phyloP scores from a whole-genome alignment of 2,113 vertebrate species.

The Oncorhynchus keta region DNA sequence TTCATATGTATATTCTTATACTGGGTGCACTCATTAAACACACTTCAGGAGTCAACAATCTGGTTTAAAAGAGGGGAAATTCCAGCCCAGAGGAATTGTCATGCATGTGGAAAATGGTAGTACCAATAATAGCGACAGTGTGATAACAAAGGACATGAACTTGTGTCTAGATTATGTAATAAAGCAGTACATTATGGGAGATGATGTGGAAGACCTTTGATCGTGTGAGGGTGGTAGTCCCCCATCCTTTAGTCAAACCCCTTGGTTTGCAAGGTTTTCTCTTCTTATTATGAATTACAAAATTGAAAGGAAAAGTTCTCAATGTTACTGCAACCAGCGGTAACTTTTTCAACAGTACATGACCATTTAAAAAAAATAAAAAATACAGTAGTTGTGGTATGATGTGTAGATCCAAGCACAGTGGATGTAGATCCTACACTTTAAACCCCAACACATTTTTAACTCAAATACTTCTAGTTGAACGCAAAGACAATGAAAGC shows the following conservation, averaged over 20 bases:
- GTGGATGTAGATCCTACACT: too few species aligned
- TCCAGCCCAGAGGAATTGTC: slow-evolving; percentile 40
- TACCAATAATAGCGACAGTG: background rate
- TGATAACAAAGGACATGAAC: slow-evolving; percentile 23
- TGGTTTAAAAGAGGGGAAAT: slow-evolving; percentile 63
- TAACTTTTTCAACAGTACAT: too few species aligned
- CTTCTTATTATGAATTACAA: too few species aligned
- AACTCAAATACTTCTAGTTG: too few species aligned
- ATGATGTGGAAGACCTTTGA: background rate
- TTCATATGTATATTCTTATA: slow-evolving; percentile 63
- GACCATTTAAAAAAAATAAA: too few species aligned
- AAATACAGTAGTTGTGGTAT: too few species aligned
- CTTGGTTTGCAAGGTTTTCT: too few species aligned
- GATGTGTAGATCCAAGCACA: too few species aligned
- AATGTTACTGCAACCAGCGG: too few species aligned
- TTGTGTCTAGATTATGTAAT: slow-evolving; percentile 18
- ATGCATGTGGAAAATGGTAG: slow-evolving; percentile 39
- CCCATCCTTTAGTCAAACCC: background rate
- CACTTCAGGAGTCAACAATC: slow-evolving; percentile 60
- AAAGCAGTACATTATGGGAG: background rate
- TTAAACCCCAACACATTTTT: too few species aligned
- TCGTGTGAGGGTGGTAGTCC: slow-evolving; percentile 13
- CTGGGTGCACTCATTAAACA: slow-evolving; percentile 67
- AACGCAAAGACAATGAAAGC: too few species aligned
- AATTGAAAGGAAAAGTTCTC: too few species aligned